Evolutionary conservation across 37 sponge, comb jelly and placozoan genomes (phyloP), one percentile per base, ranked within the genome.

Genomic region (Beroe forskalii): DNA sequence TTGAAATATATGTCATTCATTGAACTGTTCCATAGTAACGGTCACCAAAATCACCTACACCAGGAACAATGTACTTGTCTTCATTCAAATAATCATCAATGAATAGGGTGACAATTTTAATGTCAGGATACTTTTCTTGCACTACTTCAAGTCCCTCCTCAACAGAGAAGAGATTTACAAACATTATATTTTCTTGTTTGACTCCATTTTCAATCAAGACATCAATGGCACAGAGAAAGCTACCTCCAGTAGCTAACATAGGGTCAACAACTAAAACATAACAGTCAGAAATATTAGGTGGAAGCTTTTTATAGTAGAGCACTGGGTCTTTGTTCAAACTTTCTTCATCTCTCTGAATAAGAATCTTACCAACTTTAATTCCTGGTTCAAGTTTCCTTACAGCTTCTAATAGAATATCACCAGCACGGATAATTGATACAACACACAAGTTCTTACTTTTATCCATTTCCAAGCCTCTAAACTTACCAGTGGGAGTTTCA

Each of bases 231-330:
- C 86, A 80, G 35, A 44, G 20, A 6, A 80, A 44, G 28, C 86
- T 80, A 23, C 86, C 86, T 28, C 86, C 86, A 42, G 86, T 80
- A 44, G 86, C 86, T 80, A 80, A 80, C 86, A 80, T 80, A 23
- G 86, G 86, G 41, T 80, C 86, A 1, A 80, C 86, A 3, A 80
- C 41, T 20, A 80, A 25, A 2, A 80, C 86, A 80, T 22, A 44
- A 24, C 86, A 80, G 4, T 41, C 27, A 6, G 86, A 44, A 22
- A 80, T 80, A 23, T 80, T 55, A 22, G 8, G 20, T 19, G 86
- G 86, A 37, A 80, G 86, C 31, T 80, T 80, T 27, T 80, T 80
- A 37, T 80, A 80, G 86, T 80, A 80, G n/a, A 80, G 40, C 4
- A 80, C 86, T n/a, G 86, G 41, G 39, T 37, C 12, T 41, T 80